A percentile compares a stretch with the other conserved stretches of the same genome.
These are phyloP conservation scores for Parazoanthus swiftii DNA, from an alignment of 92 coral and sea anemone species.

Conservation along the genomic window DNA sequence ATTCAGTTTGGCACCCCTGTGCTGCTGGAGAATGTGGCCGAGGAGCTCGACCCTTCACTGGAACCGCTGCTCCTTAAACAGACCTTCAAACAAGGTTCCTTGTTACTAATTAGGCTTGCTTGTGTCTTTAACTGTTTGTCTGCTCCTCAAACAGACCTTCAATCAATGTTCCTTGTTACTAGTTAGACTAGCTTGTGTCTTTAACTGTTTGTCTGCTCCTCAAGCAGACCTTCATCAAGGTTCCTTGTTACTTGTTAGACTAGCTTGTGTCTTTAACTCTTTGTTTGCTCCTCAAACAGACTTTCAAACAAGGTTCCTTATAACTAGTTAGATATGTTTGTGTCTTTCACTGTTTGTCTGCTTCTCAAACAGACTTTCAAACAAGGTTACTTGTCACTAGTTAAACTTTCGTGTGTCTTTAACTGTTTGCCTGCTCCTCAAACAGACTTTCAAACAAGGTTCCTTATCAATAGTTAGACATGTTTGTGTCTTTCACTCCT, in stretches of 20 bases:
- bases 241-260: not conserved
- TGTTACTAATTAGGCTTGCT: not conserved
- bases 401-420: too few relatives aligned
- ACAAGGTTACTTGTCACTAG: not conserved
- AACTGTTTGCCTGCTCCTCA: constrained; percentile 56
- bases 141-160: not conserved
- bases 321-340: not conserved
- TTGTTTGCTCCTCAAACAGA: constrained; percentile 80
- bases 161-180: not conserved
- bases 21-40: constrained; percentile 94
- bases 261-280: too few relatives aligned
- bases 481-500: not conserved
- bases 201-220: constrained; percentile 53
- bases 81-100: constrained; percentile 93
- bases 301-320: constrained; percentile 89
- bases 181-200: not conserved
- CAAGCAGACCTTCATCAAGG: constrained; percentile 98
- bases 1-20: constrained; percentile 99
- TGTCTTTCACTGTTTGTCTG: not conserved
- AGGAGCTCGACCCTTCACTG: constrained; percentile 95
- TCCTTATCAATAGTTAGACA: not conserved
- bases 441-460: constrained; percentile 98
- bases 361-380: not conserved
- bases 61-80: constrained; percentile 96
- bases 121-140: not conserved